Conservation (phyloP, 2,113 vertebrate species). For the Hyperopisus bebe region DNA sequence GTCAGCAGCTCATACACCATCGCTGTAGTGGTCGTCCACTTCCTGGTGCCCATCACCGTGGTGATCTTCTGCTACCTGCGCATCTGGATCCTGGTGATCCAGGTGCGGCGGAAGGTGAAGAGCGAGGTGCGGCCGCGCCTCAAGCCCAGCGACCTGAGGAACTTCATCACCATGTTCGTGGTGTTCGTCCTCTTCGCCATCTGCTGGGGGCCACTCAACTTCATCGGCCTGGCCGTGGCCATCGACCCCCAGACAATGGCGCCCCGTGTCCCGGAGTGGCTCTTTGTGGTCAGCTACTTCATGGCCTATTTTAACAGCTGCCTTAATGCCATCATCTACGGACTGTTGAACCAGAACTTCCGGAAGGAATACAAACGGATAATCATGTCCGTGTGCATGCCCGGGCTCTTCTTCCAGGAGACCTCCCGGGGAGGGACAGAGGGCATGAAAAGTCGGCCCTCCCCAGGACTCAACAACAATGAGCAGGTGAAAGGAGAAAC, state of each 20-base stretch:
- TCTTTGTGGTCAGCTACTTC: constrained; percentile 73
- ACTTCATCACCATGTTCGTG: constrained; percentile 76
- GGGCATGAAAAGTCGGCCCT: constrained; percentile 55
- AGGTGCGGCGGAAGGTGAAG: constrained; percentile 61
- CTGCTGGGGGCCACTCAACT: constrained; percentile 73
- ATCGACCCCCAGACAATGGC: constrained; percentile 60
- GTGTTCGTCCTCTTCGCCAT: constrained; percentile 75
- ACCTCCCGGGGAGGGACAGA: constrained; percentile 58
- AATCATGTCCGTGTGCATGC: constrained; percentile 62
- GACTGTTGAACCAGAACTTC: constrained; percentile 78
- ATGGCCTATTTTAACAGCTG: constrained; percentile 82
- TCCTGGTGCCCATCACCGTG: constrained; percentile 65
- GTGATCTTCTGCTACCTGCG: constrained; percentile 74
- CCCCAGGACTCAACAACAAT: constrained; percentile 59
- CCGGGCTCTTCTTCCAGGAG: constrained; percentile 59
- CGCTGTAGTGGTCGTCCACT: constrained; percentile 65
- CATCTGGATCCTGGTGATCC: constrained; percentile 72
- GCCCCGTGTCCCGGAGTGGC: constrained; percentile 67
- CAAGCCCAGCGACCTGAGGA: constrained; percentile 59
- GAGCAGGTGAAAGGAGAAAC: constrained; percentile 52
- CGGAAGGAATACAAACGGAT: constrained; percentile 70
- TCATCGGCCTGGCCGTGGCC: constrained; percentile 69
- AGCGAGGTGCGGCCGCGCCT: constrained; percentile 54
- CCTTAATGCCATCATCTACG: constrained; percentile 73
- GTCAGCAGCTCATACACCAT: constrained; percentile 64